Percentiles rank a stretch among this genome's conserved stretches.
Conservation (phyloP, 2,113 vertebrate species). For the Poicephalus meyeri region DNA sequence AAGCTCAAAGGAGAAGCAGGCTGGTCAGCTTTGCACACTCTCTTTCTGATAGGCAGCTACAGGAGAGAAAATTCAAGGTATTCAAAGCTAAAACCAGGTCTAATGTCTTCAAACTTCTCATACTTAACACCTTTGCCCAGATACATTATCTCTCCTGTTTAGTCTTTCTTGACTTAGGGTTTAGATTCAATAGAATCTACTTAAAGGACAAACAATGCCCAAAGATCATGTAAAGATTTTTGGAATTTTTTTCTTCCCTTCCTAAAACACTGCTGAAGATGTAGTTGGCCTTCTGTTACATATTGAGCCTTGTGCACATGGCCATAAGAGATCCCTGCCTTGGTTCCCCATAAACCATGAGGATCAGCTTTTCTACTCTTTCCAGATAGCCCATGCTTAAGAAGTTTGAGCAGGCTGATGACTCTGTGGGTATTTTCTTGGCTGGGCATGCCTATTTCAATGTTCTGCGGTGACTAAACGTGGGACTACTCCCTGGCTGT, state of each 20-base stretch:
- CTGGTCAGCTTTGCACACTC: background rate
- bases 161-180: background rate
- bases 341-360: background rate
- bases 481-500: background rate
- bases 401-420: background rate
- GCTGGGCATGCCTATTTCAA: background rate
- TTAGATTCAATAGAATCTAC: background rate
- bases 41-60: background rate
- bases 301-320: background rate
- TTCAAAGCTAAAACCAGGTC: background rate
- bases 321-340: background rate
- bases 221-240: background rate
- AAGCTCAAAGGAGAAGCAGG: background rate
- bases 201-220: background rate
- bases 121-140: background rate
- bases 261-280: background rate
- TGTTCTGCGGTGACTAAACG: background rate
- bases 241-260: background rate
- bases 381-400: background rate
- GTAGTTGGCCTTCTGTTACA: background rate
- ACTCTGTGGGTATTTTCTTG: background rate
- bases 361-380: background rate
- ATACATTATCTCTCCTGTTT: background rate
- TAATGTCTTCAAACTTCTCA: background rate
- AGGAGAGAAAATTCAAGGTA: background rate